Base-by-base conservation (phyloP, 2,797 vertebrate genomes). In the Arctocebus calabarensis region DNA sequence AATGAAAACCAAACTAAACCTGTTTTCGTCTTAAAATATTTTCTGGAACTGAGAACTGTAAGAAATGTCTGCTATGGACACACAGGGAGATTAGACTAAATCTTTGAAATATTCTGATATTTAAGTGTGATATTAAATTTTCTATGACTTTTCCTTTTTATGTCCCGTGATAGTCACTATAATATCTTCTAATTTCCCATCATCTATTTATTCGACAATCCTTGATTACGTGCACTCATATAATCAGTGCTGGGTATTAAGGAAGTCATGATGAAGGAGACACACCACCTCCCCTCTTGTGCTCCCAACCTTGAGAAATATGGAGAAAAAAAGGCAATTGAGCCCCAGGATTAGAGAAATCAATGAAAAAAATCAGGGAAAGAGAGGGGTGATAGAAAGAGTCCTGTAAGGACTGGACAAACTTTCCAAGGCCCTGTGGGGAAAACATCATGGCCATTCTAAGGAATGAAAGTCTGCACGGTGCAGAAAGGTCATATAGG, bases 1-100 rank as follows among this genome's bases (percentile, higher is more conserved):
- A 66, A 19, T 55, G 27, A 23, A 73, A 64, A 16, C 5, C 20
- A 27, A 82, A 3, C 0, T 43, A 8, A n/a, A n/a, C n/a, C n/a
- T 52, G 59, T 66, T 40, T 59, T 32, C 29, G 23, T 92, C 7
- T 20, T 64, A 48, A 91, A 74, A 13, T 87, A 43, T 45, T 57
- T 94, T 71, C 48, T 92, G 25, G 29, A 78, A 73, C 12, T 77
- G 29, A 75, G 55, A 85, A 64, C 45, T 45, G 55, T 27, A 92
- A 90, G 23, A 82, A 81, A 88, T 82, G 59, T 91, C 23, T 70
- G 11, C 55, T 8, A 3, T 85, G 29, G 22, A n/a, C 5, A 10
- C 22, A 34, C 0, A 84, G 27, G 4, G 4, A 61, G 5, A 55
- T 0, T 45, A 23, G 17, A 81, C 62, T 66, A 81, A 79, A 13